Evolutionary conservation across 2,888 invertebrate genomes (phyloP), one percentile per base, ranked within the genome.

Genomic region (Temnothorax unifasciatus): DNA sequence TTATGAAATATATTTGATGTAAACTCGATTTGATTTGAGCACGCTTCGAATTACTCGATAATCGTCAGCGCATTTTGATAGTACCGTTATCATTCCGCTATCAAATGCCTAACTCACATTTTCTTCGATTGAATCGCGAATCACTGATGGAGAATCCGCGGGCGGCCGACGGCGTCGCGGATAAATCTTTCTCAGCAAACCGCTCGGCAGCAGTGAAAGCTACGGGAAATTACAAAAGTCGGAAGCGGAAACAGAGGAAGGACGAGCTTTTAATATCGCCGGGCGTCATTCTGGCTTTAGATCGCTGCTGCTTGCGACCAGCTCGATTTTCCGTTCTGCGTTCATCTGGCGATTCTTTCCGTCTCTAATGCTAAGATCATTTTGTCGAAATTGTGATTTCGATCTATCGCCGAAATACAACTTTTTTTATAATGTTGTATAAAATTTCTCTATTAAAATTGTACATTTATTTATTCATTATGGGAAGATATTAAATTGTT

Each of bases 221-320:
- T 91, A 92, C 91, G 94, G 94, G 94, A 94, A 94, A 94, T 94
- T 94, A 94, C 94, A 94, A 94, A 94, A 94, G 94, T 94, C 94
- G 94, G 94, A 94, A 94, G 88, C 92, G 93, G 93, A 93, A 91
- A 92, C 92, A 91, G 89, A 90, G 92, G 93, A 93, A 93, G 92
- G 92, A 92, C 90, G 93, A 90, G 93, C 93, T 94, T 94, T 94
- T 94, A 94, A 94, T 94, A 94, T 93, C 93, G 82, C 92, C 86
- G 88, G 83, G 85, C 87, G 90, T 89, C 90, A 90, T 90, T 90
- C 89, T 86, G 84, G 89, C 84, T 85, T 89, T 84, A 90, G 90
- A 90, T 90, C 84, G 77, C 38, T 76, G 74, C 85, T 89, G 85
- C 84, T 25, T 69, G 59, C 79, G 86, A 84, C 84, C 71, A 59